A percentile compares a stretch with the other conserved stretches of the same genome.
Conservation (phyloP, 2,797 vertebrate genomes). For the Chiloscyllium punctatum region DNA sequence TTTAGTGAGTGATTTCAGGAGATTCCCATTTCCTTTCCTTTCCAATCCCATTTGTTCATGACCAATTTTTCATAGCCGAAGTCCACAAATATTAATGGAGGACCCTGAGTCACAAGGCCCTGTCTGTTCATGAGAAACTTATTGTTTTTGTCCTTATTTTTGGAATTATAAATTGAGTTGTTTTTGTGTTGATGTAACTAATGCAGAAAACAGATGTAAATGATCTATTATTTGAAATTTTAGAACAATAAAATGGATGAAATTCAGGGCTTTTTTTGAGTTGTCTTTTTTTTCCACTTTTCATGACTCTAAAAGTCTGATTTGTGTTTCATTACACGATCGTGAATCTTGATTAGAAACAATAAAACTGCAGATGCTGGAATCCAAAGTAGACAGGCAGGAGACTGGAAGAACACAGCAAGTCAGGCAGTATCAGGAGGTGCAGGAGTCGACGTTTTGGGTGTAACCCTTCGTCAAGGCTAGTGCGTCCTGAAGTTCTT, state of each 20-base stretch:
- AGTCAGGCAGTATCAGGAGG: too few relatives aligned
- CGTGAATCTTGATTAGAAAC: too few relatives aligned
- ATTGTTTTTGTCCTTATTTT: background rate
- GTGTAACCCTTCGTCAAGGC: too few relatives aligned
- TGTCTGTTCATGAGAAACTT: background rate
- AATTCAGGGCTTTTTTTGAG: background rate
- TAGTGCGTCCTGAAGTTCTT: too few relatives aligned
- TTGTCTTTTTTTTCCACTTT: background rate
- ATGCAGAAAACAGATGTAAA: background rate
- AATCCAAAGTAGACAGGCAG: too few relatives aligned
- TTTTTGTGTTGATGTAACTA: background rate
- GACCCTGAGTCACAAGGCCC: background rate
- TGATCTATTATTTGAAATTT: background rate
- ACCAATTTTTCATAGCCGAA: background rate
- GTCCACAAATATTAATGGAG: background rate
- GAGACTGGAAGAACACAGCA: too few relatives aligned
- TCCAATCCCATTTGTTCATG: background rate
- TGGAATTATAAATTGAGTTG: background rate
- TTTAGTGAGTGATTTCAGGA: background rate
- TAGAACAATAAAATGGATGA: slow-evolving; percentile 1
- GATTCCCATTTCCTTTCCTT: background rate
- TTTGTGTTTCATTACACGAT: too few relatives aligned
- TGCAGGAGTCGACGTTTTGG: too few relatives aligned
- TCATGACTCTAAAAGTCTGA: background rate
- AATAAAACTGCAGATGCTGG: too few relatives aligned